Conservation (phyloP, 1,140 invertebrate genomes). For the Schmidtea mediterranea region DNA sequence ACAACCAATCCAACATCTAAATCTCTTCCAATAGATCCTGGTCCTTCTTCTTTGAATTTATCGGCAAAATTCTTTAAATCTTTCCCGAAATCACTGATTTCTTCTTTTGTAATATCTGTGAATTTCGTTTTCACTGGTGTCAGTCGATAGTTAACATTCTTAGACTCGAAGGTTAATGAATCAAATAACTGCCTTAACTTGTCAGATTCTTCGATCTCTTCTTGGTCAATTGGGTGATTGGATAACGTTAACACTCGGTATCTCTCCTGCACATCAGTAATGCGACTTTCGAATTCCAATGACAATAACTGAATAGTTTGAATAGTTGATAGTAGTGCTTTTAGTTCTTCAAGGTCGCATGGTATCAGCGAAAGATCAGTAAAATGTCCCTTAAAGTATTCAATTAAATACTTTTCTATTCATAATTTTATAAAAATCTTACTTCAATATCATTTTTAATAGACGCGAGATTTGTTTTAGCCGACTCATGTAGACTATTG, state of each 20-base stretch:
- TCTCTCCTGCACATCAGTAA: slow-evolving; percentile 37
- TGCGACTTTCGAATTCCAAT: slow-evolving; percentile 37
- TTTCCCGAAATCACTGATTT: slow-evolving; percentile 42
- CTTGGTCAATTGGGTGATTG: slow-evolving; percentile 19
- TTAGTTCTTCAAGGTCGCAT: slow-evolving; percentile 47
- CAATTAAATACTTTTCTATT: too few relatives aligned
- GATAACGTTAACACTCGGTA: slow-evolving; percentile 26
- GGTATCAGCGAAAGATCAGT: slow-evolving; percentile 23
- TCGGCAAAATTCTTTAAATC: slow-evolving; percentile 40
- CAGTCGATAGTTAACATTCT: slow-evolving; percentile 25
- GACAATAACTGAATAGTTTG: slow-evolving; percentile 41
- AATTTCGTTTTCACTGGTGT: slow-evolving; percentile 35
- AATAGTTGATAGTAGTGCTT: slow-evolving; percentile 51
- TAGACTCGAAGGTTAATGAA: slow-evolving; percentile 22
- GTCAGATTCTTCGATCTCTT: slow-evolving; percentile 15
- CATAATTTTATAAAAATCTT: too few relatives aligned
- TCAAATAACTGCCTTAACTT: slow-evolving; percentile 21
- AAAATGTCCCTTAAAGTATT: slow-evolving; percentile 19
- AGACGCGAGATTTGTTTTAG: slow-evolving; percentile 16
- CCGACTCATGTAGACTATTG: slow-evolving; percentile 24
- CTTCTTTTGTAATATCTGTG: slow-evolving; percentile 38
- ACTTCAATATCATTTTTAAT: slow-evolving; percentile 21
- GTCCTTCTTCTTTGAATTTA: slow-evolving; percentile 43
- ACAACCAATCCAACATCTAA: slow-evolving; percentile 38
- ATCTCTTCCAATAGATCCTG: slow-evolving; percentile 43